Evolutionary conservation across 2,113 vertebrate genomes (phyloP).

Genomic region (Peucedramus taeniatus): DNA sequence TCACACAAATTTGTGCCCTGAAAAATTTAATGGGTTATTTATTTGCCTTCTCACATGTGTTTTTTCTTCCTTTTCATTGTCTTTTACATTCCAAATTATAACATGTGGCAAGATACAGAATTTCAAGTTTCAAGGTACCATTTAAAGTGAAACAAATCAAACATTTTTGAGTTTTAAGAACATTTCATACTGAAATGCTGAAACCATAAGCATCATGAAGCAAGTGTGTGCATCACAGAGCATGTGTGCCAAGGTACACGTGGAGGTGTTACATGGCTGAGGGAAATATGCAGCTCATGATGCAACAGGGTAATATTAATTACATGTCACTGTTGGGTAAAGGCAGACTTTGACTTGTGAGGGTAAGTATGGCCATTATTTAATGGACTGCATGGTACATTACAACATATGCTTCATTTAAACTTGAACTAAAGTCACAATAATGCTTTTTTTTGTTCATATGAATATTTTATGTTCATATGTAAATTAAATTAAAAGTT

Average conservation of each 20-base stretch:
- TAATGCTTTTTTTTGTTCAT: not conserved
- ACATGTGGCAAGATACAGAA: not conserved
- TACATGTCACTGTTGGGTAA: not conserved
- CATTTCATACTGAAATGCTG: not conserved
- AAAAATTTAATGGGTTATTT: not conserved
- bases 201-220: not conserved
- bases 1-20: not conserved
- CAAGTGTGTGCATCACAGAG: not conserved
- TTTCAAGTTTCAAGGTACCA: no score
- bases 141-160: not conserved
- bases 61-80: not conserved
- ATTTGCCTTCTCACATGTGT: not conserved
- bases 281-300: not conserved
- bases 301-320: not conserved
- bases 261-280: not conserved
- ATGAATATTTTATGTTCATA: not conserved
- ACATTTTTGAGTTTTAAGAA: not conserved
- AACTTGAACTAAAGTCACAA: not conserved
- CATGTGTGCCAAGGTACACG: accelerated
- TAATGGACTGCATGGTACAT: not conserved
- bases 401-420: not conserved
- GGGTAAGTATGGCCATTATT: not conserved
- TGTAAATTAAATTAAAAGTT: not conserved
- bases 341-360: not conserved
- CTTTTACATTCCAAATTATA: not conserved